phyloP scores from a whole-genome alignment of 1,140 invertebrate genomes.

The Calephelis virginiensis region DNA sequence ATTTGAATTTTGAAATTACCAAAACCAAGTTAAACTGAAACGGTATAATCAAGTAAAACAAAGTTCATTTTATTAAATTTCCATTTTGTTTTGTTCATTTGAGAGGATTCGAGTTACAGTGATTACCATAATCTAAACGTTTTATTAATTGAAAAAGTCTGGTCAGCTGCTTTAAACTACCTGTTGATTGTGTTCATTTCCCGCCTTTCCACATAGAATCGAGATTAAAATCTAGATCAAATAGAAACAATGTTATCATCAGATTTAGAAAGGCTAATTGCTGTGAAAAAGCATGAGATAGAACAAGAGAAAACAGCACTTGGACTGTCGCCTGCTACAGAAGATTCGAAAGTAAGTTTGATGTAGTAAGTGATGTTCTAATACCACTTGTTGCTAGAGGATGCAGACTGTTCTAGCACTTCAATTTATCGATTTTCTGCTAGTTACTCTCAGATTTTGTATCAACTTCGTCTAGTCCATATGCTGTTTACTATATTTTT shows the following conservation, averaged over 20 bases:
- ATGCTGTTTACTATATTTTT: not conserved
- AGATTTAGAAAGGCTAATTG: conserved; percentile 72
- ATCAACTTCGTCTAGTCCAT: not conserved
- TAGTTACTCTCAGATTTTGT: not conserved
- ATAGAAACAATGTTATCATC: conserved; percentile 63
- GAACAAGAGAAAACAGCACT: conserved; percentile 62
- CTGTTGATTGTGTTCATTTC: conserved; percentile 30
- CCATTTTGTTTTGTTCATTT: too few species aligned
- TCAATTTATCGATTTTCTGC: conserved; percentile 40
- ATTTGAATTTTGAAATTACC: too few species aligned
- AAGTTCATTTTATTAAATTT: too few species aligned
- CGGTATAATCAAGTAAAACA: too few species aligned
- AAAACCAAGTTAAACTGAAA: too few species aligned
- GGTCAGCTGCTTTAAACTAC: not conserved
- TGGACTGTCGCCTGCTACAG: conserved; percentile 38
- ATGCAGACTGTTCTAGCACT: conserved; percentile 6
- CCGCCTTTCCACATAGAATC: conserved; percentile 35
- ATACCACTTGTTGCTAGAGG: conserved; percentile 38
- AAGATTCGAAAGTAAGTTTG: conserved; percentile 39
- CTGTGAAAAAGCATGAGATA: conserved; percentile 64
- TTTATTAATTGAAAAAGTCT: too few species aligned
- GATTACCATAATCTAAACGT: too few species aligned
- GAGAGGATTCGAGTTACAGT: too few species aligned
- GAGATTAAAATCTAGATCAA: conserved; percentile 24
- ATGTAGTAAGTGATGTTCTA: conserved; percentile 24